Base-by-base conservation (phyloP, 2,888 invertebrate genomes). In the Ditula angustiorana region DNA sequence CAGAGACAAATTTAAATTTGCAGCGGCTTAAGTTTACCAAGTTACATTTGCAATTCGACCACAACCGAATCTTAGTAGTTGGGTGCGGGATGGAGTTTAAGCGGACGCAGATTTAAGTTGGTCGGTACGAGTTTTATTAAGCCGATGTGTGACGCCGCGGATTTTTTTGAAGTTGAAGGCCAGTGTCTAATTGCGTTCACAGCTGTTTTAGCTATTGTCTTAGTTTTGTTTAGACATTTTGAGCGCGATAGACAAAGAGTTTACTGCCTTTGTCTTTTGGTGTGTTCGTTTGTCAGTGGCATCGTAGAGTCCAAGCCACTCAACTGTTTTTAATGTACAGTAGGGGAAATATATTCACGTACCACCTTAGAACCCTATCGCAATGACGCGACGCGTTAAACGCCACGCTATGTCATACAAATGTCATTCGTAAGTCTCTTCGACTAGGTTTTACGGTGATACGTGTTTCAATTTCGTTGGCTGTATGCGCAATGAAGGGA, bases 121-220 rank as follows among this genome's bases (percentile, higher is more conserved):
- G 63, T 13, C 11, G 33, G 26, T 21, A 37, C 74, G 63, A 68
- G 70, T 78, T 81, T 79, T 77, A 76, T 76, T 70, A 74, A 73
- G 57, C 21, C 68, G 68, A 67, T 70, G 68, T 70, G 74, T 79
- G 81, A 81, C 76, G 80, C 62, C 69, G 50, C 28, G 61, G 50
- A 50, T 60, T 69, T 55, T 69, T 76, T 73, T 69, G 70, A 74
- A 76, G 70, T 72, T 65, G 62, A 67, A 62, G 59, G 62, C 35
- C 67, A 37, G 37, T 41, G 13, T 24, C 37, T 62, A 47, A 46
- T 53, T 60, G 56, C 56, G 61, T 52, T 46, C 52, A 49, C 61
- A 58, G 66, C 62, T 61, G 61, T 66, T 66, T 65, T 21, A 37
- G 19, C 52, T 52, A 57, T 63, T 58, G 59, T 64, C 61, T 66